Percentiles rank a stretch among this genome's conserved stretches.
phyloP scores from a whole-genome alignment of 2,797 vertebrate species.

The Propithecus deckenii region DNA sequence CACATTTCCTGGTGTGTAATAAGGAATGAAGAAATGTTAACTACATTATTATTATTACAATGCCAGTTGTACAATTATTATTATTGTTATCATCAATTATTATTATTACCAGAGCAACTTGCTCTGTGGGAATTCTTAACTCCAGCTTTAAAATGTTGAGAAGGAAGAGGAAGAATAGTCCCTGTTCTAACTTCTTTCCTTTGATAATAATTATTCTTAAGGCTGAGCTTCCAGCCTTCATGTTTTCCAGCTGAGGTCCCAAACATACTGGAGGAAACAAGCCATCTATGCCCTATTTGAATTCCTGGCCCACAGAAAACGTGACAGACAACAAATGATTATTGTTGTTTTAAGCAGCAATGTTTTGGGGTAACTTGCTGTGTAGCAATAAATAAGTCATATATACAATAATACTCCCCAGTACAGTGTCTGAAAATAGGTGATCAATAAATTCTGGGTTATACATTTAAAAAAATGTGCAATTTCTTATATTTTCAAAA shows the following conservation, averaged over 20 bases:
- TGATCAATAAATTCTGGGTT: neutral
- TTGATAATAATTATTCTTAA: neutral
- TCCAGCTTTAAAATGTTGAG: neutral
- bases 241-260: neutral
- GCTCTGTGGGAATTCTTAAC: neutral
- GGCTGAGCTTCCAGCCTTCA: neutral
- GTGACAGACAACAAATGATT: neutral
- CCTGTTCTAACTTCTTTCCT: neutral
- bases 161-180: neutral
- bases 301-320: neutral
- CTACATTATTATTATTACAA: neutral
- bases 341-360: neutral
- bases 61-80: neutral
- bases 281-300: neutral
- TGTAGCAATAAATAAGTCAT: neutral
- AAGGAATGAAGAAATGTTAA: neutral
- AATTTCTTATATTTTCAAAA: neutral
- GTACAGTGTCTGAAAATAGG: neutral
- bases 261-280: neutral
- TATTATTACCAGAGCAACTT: neutral
- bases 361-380: neutral
- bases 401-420: neutral
- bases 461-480: neutral
- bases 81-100: neutral
- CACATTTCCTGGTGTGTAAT: neutral